phyloP scores from a whole-genome alignment of 2,797 vertebrate genomes.

The Squalus acanthias region DNA sequence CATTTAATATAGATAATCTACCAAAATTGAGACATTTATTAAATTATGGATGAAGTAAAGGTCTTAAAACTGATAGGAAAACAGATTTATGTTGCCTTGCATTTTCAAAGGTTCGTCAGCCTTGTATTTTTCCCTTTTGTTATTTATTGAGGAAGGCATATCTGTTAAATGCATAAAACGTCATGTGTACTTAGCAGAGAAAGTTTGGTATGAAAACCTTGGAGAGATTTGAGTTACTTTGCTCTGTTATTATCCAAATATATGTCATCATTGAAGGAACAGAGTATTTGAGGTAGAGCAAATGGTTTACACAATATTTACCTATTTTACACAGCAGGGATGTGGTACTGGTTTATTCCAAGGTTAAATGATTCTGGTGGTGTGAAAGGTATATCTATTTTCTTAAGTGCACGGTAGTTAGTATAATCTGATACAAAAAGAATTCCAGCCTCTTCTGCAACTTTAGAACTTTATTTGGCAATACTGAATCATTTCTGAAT shows the following conservation, averaged over 20 bases:
- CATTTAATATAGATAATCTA: slow-evolving; percentile 8
- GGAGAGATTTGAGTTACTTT: background rate
- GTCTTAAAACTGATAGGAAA: background rate
- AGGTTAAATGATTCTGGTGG: background rate
- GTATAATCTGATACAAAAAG: background rate
- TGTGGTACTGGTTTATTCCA: slow-evolving; percentile 15
- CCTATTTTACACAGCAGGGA: slow-evolving; percentile 1
- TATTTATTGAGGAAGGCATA: background rate
- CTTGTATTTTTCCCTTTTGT: background rate
- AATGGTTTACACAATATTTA: background rate
- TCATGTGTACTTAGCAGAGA: background rate
- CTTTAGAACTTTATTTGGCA: background rate
- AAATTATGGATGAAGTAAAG: background rate
- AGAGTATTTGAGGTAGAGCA: background rate
- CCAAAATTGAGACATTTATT: background rate
- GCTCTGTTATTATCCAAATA: slow-evolving; percentile 14
- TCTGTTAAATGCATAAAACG: background rate
- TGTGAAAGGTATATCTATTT: slow-evolving; percentile 17
- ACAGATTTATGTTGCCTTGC: background rate
- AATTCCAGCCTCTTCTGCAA: background rate
- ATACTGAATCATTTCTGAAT: background rate
- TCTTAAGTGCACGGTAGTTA: background rate
- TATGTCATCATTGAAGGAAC: background rate
- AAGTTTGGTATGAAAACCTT: slow-evolving; percentile 11
- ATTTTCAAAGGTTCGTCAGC: background rate